Conservation (phyloP, 2,797 vertebrate genomes). For the Bucorvus abyssinicus region DNA sequence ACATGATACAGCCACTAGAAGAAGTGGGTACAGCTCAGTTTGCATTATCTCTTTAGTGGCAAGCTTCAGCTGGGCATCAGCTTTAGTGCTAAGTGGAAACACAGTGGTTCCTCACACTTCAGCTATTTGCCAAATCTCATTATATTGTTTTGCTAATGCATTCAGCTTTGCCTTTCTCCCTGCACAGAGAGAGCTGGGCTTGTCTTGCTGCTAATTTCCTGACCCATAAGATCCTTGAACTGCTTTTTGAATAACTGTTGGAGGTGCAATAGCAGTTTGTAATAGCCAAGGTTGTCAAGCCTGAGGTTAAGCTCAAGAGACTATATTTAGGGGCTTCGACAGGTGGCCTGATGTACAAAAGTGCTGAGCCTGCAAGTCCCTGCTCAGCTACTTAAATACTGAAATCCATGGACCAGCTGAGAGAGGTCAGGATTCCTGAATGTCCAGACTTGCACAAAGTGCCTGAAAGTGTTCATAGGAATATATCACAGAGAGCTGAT, state of each 20-base stretch:
- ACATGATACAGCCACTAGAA: not conserved
- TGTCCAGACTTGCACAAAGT: not conserved
- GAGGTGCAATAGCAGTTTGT: not conserved
- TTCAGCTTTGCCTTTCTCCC: constrained; percentile 16
- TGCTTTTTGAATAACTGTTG: not conserved
- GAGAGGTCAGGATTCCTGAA: not conserved
- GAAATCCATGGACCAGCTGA: constrained; percentile 46
- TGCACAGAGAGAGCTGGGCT: not conserved
- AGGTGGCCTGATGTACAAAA: constrained; percentile 52
- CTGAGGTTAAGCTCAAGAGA: not conserved
- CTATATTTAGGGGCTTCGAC: constrained; percentile 62
- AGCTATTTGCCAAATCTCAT: constrained; percentile 19
- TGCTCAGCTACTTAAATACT: constrained; percentile 47
- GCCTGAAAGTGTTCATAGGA: not conserved
- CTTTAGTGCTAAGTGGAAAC: not conserved
- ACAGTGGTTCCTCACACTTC: not conserved
- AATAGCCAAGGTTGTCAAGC: not conserved
- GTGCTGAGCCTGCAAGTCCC: constrained; percentile 52
- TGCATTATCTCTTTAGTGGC: not conserved
- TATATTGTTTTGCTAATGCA: constrained; percentile 14
- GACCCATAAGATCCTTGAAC: not conserved
- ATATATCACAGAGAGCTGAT: not conserved
- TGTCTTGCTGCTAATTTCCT: constrained; percentile 3
- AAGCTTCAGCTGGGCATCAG: not conserved
- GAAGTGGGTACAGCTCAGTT: not conserved